phyloP scores from a whole-genome alignment of 1,140 invertebrate genomes.

The Drosophila sp. region DNA sequence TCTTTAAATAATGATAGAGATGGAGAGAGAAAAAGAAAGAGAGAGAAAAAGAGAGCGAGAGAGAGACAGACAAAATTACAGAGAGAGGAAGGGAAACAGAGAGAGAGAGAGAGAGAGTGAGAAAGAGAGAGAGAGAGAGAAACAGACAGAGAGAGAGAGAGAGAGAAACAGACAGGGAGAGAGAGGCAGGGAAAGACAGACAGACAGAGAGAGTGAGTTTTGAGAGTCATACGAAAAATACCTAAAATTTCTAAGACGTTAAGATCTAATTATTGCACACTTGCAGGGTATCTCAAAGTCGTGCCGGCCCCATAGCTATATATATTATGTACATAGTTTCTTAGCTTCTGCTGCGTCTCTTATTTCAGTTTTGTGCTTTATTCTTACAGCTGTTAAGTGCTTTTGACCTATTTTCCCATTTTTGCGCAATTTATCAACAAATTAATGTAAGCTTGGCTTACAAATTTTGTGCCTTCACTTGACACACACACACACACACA shows the following conservation, averaged over 20 bases:
- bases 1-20: too few relatives aligned
- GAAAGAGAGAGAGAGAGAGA: too few relatives aligned
- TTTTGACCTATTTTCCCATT: conserved; percentile 79
- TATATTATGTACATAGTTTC: too few relatives aligned
- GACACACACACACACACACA: conserved; percentile 34
- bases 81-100: too few relatives aligned
- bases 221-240: too few relatives aligned
- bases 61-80: not conserved
- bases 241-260: too few relatives aligned
- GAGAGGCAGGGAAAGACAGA: too few relatives aligned
- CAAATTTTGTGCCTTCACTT: conserved; percentile 42
- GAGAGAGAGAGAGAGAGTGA: not conserved
- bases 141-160: too few relatives aligned
- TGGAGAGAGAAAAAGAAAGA: too few relatives aligned
- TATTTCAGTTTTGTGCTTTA: conserved; percentile 11
- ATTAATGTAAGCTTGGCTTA: conserved; percentile 73
- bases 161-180: too few relatives aligned
- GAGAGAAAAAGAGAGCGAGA: too few relatives aligned
- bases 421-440: conserved; percentile 77
- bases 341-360: conserved; percentile 7
- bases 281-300: conserved; percentile 6
- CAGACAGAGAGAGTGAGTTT: not conserved
- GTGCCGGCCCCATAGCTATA: not conserved
- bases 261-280: not conserved
- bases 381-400: conserved; percentile 55